Evolutionary conservation across 2,113 vertebrate species (phyloP), one percentile per base, ranked within the genome.

Genomic region (Trichechus manatus): DNA sequence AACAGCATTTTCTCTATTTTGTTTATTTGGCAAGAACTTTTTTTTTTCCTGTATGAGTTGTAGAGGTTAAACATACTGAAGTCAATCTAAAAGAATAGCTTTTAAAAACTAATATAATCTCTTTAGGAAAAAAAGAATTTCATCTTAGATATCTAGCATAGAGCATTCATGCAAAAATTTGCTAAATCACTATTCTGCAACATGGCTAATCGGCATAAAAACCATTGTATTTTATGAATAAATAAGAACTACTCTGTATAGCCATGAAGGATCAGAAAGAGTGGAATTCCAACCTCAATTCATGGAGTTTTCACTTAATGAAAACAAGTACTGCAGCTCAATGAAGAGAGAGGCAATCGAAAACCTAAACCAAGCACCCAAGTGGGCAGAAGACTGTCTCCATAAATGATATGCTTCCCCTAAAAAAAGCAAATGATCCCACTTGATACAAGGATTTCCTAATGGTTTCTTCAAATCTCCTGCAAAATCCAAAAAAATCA

Each of bases 381-480:
- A 14, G 61, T 87, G 47, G 82, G 87, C 83, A 95, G n/a, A 0
- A 0, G 50, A 95, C 17, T 47, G 15, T 82, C 97, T 87, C 42
- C 81, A 89, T 88, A 92, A 97, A 97, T 95, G 68, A 95, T 95
- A 59, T 15, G 5, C 22, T 13, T 29, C 39, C 20, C 6, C 10
- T 75, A 72, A 78, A n/a, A 47, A 78, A 94, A 91, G 25, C 15
- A 78, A 87, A 75, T 66, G 77, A 95, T 96, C 74, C 53, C 93
- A 89, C 82, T 97, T 97, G 96, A 97, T 98, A 87, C 11, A 95
- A 87, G 66, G 91, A 95, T 98, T 98, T 97, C 89, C 94, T 95
- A 92, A 97, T 79, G 88, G 91, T 97, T 98, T 97, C 89, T 96
- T 96, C 68, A 98, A 97, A 96, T 97, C 87, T 98, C 96, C 85